These are phyloP conservation scores for Metalampra italica DNA, from an alignment of 2,888 invertebrate species.

Conservation along the genomic window DNA sequence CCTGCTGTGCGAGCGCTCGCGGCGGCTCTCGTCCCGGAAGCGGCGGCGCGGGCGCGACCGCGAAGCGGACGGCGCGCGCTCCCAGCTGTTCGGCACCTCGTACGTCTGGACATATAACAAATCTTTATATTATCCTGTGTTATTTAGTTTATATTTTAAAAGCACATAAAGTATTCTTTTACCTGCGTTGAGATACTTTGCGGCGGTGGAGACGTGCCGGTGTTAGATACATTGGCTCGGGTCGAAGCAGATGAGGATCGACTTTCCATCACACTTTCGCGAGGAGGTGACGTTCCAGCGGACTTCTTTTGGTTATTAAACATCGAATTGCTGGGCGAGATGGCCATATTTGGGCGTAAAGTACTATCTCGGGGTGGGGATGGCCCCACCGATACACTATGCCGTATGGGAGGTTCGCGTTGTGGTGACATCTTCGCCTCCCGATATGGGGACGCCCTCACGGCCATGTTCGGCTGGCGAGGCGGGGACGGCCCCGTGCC, in stretches of 20 bases:
- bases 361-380: constrained; percentile 53
- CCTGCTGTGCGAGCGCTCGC: constrained; percentile 81
- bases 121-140: neutral
- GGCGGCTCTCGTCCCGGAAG: constrained; percentile 56
- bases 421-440: constrained; percentile 17
- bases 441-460: constrained; percentile 34
- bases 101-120: constrained; percentile 52
- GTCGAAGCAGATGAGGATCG: constrained; percentile 32
- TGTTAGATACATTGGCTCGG: constrained; percentile 72
- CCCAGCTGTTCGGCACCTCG: constrained; percentile 59
- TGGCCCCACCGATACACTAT: constrained; percentile 57
- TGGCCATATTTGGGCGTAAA: constrained; percentile 25
- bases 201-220: constrained; percentile 91
- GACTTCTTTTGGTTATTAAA: constrained; percentile 55
- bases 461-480: constrained; percentile 23
- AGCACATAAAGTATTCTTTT: constrained; percentile 9
- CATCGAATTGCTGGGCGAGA: constrained; percentile 12
- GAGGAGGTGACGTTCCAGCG: constrained; percentile 73
- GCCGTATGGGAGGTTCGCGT: constrained; percentile 29
- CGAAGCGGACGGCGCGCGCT: constrained; percentile 45
- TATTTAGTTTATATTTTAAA: neutral
- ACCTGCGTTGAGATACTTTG: constrained; percentile 93
- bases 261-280: constrained; percentile 30
- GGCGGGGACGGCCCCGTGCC: constrained; percentile 28
- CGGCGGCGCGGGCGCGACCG: constrained; percentile 57